Evolutionary conservation across 2,113 vertebrate species (phyloP), one percentile per base, ranked within the genome.

Genomic region (Leptocoma aspasia): DNA sequence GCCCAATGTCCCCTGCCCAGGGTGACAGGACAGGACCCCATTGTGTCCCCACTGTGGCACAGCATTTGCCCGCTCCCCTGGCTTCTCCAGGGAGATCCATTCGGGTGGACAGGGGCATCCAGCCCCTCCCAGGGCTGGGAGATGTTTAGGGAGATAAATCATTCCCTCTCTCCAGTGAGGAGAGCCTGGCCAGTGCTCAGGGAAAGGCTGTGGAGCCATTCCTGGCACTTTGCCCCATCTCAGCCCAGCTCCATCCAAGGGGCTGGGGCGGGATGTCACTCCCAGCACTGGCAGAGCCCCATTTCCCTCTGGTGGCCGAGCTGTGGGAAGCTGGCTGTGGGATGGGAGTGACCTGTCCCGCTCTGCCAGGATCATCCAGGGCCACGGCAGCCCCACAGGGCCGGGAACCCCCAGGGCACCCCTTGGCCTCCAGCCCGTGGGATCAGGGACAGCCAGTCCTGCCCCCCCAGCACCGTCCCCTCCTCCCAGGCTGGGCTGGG

Each of bases 11-110:
- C 87, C 91, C 47, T 10, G 10, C 42, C 16, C 7, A 0, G 88
- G 68, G 50, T 13, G 39, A 23, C 72, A 69, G 41, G 80, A 97
- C 83, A 97, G 96, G 85, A 92, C 86, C 78, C 82, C 86, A 79
- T 97, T 97, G 96, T 96, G 80, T 87, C 70, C 47, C 64, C 19
- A 1, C 23, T 4, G 33, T 0, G 3, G 82, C 66, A 26, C 79
- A 45, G 80, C 14, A 0, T 44, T 79, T 9, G 13, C 83, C 47
- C 1, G 4, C 47, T 91, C 64, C 83, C 89, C 64, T 33, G 1
- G 41, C 82, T 49, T 79, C 75, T 24, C 66, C 69, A 15, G 45
- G 70, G 86, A 68, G 71, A 79, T 33, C 33, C 79, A 28, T 76
- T 45, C 2, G 5, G 81, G 47, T 7, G 13, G 28, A 20, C 30